Base-by-base conservation (phyloP, 2,797 vertebrate species). In the Oreochromis grahami region DNA sequence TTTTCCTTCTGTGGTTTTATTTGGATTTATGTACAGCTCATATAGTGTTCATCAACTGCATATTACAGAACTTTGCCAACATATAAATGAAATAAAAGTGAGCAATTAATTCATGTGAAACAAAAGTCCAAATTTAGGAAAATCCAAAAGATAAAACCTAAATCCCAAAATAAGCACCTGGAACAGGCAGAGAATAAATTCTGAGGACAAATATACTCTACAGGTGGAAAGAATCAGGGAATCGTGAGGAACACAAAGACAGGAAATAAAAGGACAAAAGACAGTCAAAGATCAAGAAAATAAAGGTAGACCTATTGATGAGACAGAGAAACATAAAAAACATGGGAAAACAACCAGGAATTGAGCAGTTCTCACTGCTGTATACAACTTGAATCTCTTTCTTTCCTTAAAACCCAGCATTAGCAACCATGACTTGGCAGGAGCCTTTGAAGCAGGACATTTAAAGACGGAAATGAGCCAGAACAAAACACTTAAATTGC, bases 331-430 rank as follows among this genome's bases (percentile, higher is more conserved):
- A 6, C 34, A 14, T 38, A 21, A 21, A 21, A 56, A 65, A 38
- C 34, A 65, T 14, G 60, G 34, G 14, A 8, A 8, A 3, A 9
- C 56, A 34, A 17, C 5, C 9, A 41, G 58, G 58, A 36, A 1
- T 5, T 63, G 17, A 63, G 0, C 58, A 0, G 4, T 11, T 60
- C 29, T 58, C 29, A 24, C n/a, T 41, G 3, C 13, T 9, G 11
- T 8, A 4, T 24, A 10, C 13, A 68, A 0, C 60, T 34, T 24
- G 9, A 24, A 41, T 9, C 3, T 3, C n/a, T 41, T 3, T 38
- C 36, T 41, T 41, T 68, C 13, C 63, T 41, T 15, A 29, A 17
- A 17, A 58, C 8, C 55, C 55, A 17, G 7, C 36, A 68, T 15
- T 24, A 3, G 0, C 36, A 24, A 24, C 63, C 63, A 68, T 0